Base-by-base conservation (phyloP, 2,888 invertebrate genomes). In the Epinotia brunnichana region DNA sequence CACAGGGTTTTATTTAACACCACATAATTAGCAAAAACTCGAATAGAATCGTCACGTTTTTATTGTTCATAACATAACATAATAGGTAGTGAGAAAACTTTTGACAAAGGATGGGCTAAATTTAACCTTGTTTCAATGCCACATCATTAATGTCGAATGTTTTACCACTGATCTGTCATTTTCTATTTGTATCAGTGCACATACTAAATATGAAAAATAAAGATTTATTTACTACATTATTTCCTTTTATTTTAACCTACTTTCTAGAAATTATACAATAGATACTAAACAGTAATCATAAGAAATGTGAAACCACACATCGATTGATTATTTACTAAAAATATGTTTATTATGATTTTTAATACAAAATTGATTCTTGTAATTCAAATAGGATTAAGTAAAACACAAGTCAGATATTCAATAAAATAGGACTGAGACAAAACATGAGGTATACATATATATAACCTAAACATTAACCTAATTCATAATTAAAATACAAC, bases 181-280 rank as follows among this genome's bases (percentile, higher is more conserved):
- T 71, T 71, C 19, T 67, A 53, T 66, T 61, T 44, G 53, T 61
- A 66, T 66, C 59, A 69, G 44, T 72, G 69, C 70, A 63, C 64
- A 70, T 56, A 51, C 44, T 7, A 59, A 69, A 63, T 74, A 61
- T 64, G 41, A 59, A 71, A 21, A 71, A 67, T 71, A 71, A 71
- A 71, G 54, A 54, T 73, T 73, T 64, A 64, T 63, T 74, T 69
- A 74, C 54, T 60, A 48, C 29, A 19, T 54, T 59, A 3, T 29
- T 17, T 51, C 11, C 10, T 71, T 66, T 71, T 9, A 53, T 61
- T 67, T 51, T 41, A 24, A 11, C 21, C 41, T 19, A 39, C 10
- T 10, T n/a, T 62, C 24, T 48, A 48, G 11, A 61, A 48, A 56
- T 13, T 56, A 53, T 15, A 13, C 11, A 53, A 53, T 19, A 56